Evolutionary conservation across 1,140 invertebrate genomes (phyloP).

Genomic region (Achroia grisella): DNA sequence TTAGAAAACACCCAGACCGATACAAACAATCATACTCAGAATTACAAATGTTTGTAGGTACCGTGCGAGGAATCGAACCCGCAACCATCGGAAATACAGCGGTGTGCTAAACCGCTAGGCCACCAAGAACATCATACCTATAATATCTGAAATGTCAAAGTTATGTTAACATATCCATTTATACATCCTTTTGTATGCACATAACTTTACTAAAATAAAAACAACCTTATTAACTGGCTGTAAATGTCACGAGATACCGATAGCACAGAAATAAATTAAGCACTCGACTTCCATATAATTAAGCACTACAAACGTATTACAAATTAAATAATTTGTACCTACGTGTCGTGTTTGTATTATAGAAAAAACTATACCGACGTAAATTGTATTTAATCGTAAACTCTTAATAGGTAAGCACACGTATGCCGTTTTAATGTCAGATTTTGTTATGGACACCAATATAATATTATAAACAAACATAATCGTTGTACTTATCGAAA

Average conservation of each 20-base stretch:
- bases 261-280: constrained; percentile 42
- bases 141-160: no score
- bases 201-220: no score
- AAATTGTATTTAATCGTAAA: constrained; percentile 61
- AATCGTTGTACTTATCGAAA: no score
- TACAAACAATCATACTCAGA: no score
- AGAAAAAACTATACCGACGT: constrained; percentile 42
- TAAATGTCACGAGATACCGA: constrained; percentile 37
- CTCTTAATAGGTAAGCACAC: constrained; percentile 50
- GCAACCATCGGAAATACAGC: no score
- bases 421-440: constrained; percentile 56
- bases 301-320: constrained; percentile 56
- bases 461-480: constrained; percentile 36
- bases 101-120: no score
- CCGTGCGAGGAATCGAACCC: no score
- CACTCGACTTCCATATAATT: constrained; percentile 43
- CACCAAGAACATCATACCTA: no score
- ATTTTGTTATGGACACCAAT: constrained; percentile 56
- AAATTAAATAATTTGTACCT: constrained; percentile 64
- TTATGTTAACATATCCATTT: no score
- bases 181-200: no score
- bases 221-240: constrained; percentile 32
- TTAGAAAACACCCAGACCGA: no score
- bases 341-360: constrained; percentile 54
- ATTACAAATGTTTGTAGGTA: no score